A percentile compares a stretch with the other conserved stretches of the same genome.
Conservation (phyloP, 2,888 invertebrate genomes). For the Plebejus anna region DNA sequence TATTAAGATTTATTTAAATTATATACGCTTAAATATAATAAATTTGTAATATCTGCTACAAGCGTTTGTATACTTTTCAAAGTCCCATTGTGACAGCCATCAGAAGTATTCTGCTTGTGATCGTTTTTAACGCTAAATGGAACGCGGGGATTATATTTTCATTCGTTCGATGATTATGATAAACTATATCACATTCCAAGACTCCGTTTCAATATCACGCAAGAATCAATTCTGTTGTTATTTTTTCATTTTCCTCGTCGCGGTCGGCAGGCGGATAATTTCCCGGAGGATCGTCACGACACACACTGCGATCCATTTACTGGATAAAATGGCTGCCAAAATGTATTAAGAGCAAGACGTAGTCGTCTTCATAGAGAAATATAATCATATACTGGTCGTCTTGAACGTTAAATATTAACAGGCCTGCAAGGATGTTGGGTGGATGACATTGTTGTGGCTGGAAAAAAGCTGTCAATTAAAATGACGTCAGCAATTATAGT, state of each 20-base stretch:
- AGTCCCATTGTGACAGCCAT: too few relatives aligned
- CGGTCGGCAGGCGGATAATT: slow-evolving; percentile 3
- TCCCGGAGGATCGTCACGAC: not conserved
- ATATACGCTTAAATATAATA: too few relatives aligned
- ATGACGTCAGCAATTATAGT: too few relatives aligned
- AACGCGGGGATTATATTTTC: not conserved
- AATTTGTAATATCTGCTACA: too few relatives aligned
- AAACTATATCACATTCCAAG: not conserved
- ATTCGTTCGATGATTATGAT: not conserved
- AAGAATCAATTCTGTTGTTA: slow-evolving; percentile 19
- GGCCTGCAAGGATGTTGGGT: not conserved
- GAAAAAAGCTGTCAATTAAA: too few relatives aligned
- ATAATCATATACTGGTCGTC: not conserved
- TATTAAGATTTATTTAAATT: too few relatives aligned
- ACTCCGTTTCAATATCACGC: not conserved
- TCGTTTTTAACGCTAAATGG: too few relatives aligned
- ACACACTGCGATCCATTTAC: not conserved
- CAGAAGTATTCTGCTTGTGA: too few relatives aligned
- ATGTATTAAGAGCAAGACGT: not conserved
- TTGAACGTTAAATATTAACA: not conserved
- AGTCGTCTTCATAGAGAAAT: too few relatives aligned
- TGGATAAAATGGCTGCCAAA: not conserved
- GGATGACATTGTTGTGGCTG: too few relatives aligned
- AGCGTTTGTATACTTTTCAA: too few relatives aligned
- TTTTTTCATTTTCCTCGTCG: slow-evolving; percentile 15